A percentile compares a stretch with the other conserved stretches of the same genome.
Conservation (phyloP, 1,140 invertebrate genomes). For the Neodiprion lecontei region DNA sequence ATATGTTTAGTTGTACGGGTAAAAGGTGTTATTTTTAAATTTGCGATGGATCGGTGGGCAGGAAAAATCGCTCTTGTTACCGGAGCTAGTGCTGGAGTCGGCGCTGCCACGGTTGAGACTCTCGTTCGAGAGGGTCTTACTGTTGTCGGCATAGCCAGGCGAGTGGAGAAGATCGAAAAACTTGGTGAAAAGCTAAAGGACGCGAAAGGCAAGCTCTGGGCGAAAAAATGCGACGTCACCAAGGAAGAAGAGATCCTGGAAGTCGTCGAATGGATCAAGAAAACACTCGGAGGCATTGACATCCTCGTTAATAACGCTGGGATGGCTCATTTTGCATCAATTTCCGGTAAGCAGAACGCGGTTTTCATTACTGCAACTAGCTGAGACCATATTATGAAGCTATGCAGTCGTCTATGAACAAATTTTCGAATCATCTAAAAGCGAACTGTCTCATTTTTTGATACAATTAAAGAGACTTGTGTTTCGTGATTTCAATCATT, state of each 20-base stretch:
- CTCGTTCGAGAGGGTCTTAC: slow-evolving; percentile 68
- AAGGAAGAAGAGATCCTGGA: slow-evolving; percentile 69
- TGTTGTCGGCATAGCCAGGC: slow-evolving; percentile 75
- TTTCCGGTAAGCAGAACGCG: too few species aligned
- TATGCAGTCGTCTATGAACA: too few species aligned
- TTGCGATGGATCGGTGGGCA: slow-evolving; percentile 70
- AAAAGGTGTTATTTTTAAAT: too few species aligned
- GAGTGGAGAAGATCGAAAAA: slow-evolving; percentile 66
- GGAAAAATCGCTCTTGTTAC: slow-evolving; percentile 76
- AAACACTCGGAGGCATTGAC: slow-evolving; percentile 69
- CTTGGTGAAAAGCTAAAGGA: slow-evolving; percentile 29
- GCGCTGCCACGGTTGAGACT: slow-evolving; percentile 63
- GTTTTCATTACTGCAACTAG: too few species aligned
- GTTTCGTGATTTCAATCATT: too few species aligned
- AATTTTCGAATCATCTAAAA: too few species aligned
- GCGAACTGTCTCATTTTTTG: too few species aligned
- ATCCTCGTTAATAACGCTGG: slow-evolving; percentile 81
- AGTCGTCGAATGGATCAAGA: slow-evolving; percentile 71
- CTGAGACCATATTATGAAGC: too few species aligned
- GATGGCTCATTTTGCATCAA: slow-evolving; percentile 30
- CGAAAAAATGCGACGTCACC: slow-evolving; percentile 70
- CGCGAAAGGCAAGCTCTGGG: slow-evolving; percentile 55
- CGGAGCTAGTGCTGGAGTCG: slow-evolving; percentile 76
- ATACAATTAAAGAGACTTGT: too few species aligned
- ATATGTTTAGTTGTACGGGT: too few species aligned